A percentile compares a stretch with the other conserved stretches of the same genome.
These are phyloP conservation scores for Gobiocypris rarus DNA, from an alignment of 2,113 vertebrate species.

Conservation along the genomic window DNA sequence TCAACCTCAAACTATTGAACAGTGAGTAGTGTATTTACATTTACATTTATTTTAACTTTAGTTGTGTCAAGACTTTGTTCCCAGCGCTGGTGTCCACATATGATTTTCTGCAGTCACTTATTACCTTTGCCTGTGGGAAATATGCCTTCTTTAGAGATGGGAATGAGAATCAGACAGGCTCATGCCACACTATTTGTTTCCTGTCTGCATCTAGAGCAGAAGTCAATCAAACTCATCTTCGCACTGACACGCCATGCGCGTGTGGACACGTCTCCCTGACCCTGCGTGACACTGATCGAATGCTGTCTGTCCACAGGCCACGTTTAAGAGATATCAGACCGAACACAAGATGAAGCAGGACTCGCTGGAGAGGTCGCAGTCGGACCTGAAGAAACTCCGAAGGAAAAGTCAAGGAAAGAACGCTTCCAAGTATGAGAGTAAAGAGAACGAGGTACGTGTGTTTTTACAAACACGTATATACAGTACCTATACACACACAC, in stretches of 20 bases:
- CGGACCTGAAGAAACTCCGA: conserved; percentile 92
- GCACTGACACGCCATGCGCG: neutral
- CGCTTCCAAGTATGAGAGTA: conserved; percentile 88
- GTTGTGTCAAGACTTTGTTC: neutral
- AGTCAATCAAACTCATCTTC: neutral
- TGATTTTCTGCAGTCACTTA: neutral
- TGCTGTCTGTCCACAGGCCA: conserved; percentile 80
- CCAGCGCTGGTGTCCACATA: neutral
- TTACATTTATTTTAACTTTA: too few species aligned
- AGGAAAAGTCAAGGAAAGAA: conserved; percentile 97
- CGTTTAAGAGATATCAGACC: conserved; percentile 93
- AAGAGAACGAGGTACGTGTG: conserved; percentile 88
- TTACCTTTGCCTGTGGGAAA: neutral
- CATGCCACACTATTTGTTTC: conserved; percentile 5
- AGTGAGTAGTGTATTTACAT: too few species aligned
- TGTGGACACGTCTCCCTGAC: neutral
- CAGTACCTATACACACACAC: neutral
- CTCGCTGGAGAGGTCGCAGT: conserved; percentile 90
- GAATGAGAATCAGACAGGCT: conserved; percentile 8
- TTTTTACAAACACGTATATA: neutral
- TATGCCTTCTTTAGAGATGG: neutral
- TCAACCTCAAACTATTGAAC: too few species aligned
- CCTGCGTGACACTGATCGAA: neutral
- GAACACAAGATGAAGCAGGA: conserved; percentile 92
- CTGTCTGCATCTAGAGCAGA: neutral